Percentiles rank a stretch among this genome's conserved stretches.
These are phyloP conservation scores for Drosophila ercepeae DNA, from an alignment of 1,140 invertebrate genomes.

Conservation along the genomic window DNA sequence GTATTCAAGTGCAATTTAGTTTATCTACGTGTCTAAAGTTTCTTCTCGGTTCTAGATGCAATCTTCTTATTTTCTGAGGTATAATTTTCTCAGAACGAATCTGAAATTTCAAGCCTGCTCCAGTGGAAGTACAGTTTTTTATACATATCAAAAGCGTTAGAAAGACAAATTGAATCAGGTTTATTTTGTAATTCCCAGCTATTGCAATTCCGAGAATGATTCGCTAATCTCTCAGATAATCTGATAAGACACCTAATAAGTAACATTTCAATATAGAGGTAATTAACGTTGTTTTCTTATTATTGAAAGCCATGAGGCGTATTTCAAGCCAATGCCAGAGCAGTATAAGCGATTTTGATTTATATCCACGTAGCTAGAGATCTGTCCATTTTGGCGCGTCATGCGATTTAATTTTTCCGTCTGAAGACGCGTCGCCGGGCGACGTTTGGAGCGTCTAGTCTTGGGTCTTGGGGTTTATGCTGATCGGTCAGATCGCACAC, in stretches of 20 bases:
- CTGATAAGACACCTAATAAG: constrained; percentile 24
- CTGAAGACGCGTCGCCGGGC: constrained; percentile 25
- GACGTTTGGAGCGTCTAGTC: constrained; percentile 17
- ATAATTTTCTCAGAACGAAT: constrained; percentile 37
- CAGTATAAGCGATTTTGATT: constrained; percentile 12
- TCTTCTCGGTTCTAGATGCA: background rate
- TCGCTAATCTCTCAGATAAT: constrained; percentile 20
- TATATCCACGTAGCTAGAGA: constrained; percentile 23
- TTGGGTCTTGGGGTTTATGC: constrained; percentile 33
- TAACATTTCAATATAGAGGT: constrained; percentile 14
- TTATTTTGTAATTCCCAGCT: constrained; percentile 2
- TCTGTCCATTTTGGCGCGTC: constrained; percentile 7
- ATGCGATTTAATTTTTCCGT: constrained; percentile 9
- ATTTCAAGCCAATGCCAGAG: constrained; percentile 29
- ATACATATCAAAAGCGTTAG: background rate
- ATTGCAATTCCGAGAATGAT: constrained; percentile 13
- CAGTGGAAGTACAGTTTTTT: constrained; percentile 14
- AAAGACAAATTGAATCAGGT: constrained; percentile 6
- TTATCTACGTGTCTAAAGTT: constrained; percentile 10
- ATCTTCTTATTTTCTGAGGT: background rate
- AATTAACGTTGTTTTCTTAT: constrained; percentile 5
- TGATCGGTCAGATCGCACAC: constrained; percentile 37
- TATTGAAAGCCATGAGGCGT: constrained; percentile 4
- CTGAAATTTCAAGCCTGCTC: constrained; percentile 1
- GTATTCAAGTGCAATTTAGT: background rate